Base-by-base conservation (phyloP, 2,113 vertebrate genomes). In the Atherinomorus stipes region DNA sequence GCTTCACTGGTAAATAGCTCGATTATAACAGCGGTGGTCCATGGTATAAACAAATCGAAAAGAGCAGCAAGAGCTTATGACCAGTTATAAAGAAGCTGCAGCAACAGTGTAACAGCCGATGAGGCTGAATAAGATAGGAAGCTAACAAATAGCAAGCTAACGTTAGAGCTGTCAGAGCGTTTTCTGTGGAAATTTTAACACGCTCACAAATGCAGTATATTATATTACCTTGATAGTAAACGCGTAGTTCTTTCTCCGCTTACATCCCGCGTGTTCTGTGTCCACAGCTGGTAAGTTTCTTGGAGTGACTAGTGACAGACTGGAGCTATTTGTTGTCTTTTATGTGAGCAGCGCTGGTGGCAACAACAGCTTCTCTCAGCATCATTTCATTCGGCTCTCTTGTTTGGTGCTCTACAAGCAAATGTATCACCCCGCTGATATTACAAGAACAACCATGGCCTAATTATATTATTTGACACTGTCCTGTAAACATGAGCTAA, bases 141-240 rank as follows among this genome's bases (percentile, higher is more conserved):
- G 79, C 77, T 68, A 74, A 50, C 51, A 11, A 37, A 9, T 22
- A 64, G 65, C 71, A 40, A 21, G 80, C 86, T 89, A 74, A 44
- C 53, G 25, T 19, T 51, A n/a, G 0, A 1, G 72, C 67, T 70
- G 71, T 64, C 72, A 47, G 57, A 49, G 3, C 60, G 19, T 19
- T 42, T 26, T 22, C 38, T 8, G 16, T 7, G 4, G 7, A 2
- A 12, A 11, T 1, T 7, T 1, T 25, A 34, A 21, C 21, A 3
- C 11, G 4, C 15, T 37, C 21, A 18, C 13, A 64, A n/a, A 59
- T 9, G 16, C 8, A 10, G 12, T 7, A 1, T 67, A 58, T n/a
- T n/a, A 63, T 11, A 0, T 84, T 88, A 91, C 90, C 90, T 84
- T 42, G 2, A 5, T 9, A 19, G 11, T 4, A 67, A 19, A 53